phyloP scores from a whole-genome alignment of 2,888 invertebrate genomes.

The Lasioglossum morio region DNA sequence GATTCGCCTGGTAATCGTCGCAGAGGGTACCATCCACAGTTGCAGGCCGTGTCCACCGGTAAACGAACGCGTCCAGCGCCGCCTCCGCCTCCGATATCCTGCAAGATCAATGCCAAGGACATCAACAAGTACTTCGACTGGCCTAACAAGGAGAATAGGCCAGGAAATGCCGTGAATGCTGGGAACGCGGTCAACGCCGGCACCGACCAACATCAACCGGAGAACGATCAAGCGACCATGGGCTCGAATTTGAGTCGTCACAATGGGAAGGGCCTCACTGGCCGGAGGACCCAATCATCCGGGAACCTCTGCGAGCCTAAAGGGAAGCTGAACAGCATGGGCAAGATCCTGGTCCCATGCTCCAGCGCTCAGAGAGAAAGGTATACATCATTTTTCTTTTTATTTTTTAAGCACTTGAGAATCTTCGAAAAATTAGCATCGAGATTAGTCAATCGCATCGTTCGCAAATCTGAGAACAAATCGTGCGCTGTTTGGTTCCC shows the following conservation, averaged over 20 bases:
- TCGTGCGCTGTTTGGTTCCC: not conserved
- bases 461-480: not conserved
- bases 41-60: slow-evolving; percentile 64
- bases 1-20: slow-evolving; percentile 70
- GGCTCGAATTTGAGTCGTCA: slow-evolving; percentile 93
- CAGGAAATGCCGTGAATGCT: slow-evolving; percentile 75
- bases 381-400: slow-evolving; percentile 68
- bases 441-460: not conserved
- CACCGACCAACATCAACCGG: slow-evolving; percentile 25
- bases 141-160: slow-evolving; percentile 80
- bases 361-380: slow-evolving; percentile 80
- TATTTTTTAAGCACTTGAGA: not conserved
- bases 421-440: not conserved
- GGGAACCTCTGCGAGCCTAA: slow-evolving; percentile 89
- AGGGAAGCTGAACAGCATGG: slow-evolving; percentile 80
- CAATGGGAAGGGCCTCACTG: slow-evolving; percentile 89
- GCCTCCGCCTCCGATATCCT: slow-evolving; percentile 72
- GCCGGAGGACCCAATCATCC: slow-evolving; percentile 90
- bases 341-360: slow-evolving; percentile 82
- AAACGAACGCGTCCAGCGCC: slow-evolving; percentile 68
- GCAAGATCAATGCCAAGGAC: slow-evolving; percentile 78
- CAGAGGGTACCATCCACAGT: slow-evolving; percentile 72
- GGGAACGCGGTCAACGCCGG: slow-evolving; percentile 22
- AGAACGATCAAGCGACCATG: slow-evolving; percentile 85
- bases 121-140: slow-evolving; percentile 77